Conservation (phyloP, 1,140 invertebrate genomes). For the Colletes gigas region DNA sequence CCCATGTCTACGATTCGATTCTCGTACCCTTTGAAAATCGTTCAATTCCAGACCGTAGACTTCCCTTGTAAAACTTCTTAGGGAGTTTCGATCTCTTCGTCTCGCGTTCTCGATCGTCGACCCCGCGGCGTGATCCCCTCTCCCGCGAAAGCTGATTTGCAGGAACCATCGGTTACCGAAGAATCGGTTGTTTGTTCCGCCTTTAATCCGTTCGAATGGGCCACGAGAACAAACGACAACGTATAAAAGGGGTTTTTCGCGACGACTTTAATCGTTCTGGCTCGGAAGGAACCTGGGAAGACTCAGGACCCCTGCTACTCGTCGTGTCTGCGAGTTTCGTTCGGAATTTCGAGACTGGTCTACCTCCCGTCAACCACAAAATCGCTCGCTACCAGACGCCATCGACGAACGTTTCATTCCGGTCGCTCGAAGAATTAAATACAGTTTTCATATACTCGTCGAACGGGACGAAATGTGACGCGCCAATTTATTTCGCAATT, state of each 20-base stretch:
- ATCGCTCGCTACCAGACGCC: no score
- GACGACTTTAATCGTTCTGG: conserved; percentile 47
- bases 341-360: neutral
- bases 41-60: no score
- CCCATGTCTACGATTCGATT: no score
- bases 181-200: conserved; percentile 51
- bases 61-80: no score
- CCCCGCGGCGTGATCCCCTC: neutral
- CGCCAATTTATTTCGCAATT: neutral
- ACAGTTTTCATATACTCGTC: neutral
- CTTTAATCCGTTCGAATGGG: conserved; percentile 44
- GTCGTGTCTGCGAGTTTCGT: neutral
- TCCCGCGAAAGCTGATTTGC: conserved; percentile 54
- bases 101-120: neutral
- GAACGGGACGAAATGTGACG: neutral
- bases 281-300: conserved; percentile 7
- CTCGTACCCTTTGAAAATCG: no score
- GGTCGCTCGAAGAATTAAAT: neutral
- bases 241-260: conserved; percentile 31
- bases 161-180: conserved; percentile 23
- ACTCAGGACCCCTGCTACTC: neutral
- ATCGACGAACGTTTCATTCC: neutral
- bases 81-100: neutral
- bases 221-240: conserved; percentile 30
- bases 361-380: no score